Conservation (phyloP, 2,888 invertebrate species). For the Pseudanteris insignis region DNA sequence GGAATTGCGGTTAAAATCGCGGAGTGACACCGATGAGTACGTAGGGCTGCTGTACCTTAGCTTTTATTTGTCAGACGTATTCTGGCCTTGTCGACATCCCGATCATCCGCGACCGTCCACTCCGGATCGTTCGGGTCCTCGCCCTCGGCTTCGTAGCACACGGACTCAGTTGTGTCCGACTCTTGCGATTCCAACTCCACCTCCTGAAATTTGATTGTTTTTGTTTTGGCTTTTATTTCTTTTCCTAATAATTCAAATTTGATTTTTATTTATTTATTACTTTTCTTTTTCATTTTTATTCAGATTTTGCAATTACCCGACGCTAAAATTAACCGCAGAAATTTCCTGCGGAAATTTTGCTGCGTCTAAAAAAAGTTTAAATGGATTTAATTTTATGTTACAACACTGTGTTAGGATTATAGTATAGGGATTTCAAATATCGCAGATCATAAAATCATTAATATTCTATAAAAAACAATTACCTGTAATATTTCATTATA, state of each 20-base stretch:
- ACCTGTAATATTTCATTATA: no score
- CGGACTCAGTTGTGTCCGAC: slow-evolving; percentile 69
- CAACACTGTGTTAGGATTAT: no score
- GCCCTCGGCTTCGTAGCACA: slow-evolving; percentile 70
- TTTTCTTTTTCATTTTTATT: slow-evolving; percentile 4
- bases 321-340: slow-evolving; percentile 6
- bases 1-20: slow-evolving; percentile 58
- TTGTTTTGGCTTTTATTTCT: slow-evolving; percentile 14
- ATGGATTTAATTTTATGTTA: no score
- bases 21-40: slow-evolving; percentile 52
- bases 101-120: slow-evolving; percentile 74
- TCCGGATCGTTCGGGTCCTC: slow-evolving; percentile 89
- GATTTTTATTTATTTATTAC: slow-evolving; percentile 4
- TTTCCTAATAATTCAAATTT: no score
- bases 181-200: slow-evolving; percentile 67
- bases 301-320: neutral
- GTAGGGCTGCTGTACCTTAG: slow-evolving; percentile 58
- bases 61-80: slow-evolving; percentile 65
- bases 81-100: slow-evolving; percentile 64
- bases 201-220: slow-evolving; percentile 58
- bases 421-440: no score
- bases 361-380: slow-evolving; percentile 35
- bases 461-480: no score
- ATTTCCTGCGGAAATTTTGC: slow-evolving; percentile 10
- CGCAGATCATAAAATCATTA: no score